phyloP scores from a whole-genome alignment of 2,113 vertebrate genomes.

The Solenodon paradoxus region DNA sequence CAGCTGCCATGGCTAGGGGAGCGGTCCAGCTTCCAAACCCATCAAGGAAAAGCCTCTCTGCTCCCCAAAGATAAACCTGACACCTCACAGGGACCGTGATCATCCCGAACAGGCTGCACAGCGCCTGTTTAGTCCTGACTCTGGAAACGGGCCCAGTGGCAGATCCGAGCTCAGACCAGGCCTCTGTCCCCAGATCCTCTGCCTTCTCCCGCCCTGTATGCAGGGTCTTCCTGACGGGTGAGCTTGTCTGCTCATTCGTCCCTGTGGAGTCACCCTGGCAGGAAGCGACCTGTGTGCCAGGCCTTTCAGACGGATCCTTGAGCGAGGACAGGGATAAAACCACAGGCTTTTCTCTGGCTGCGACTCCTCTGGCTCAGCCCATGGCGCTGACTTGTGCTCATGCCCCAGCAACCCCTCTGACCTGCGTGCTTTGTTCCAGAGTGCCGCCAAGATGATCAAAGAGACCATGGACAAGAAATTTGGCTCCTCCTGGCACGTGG shows the following conservation, averaged over 20 bases:
- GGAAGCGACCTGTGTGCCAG: too few species aligned
- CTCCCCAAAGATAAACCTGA: not conserved
- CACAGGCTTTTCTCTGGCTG: not conserved
- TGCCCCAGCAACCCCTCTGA: accelerated
- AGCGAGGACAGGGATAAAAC: not conserved
- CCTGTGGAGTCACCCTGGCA: not conserved
- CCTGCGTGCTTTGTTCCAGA: constrained; percentile 77
- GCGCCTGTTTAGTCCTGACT: accelerated
- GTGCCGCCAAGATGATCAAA: constrained; percentile 98
- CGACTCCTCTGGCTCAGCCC: not conserved
- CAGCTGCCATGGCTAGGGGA: accelerated
- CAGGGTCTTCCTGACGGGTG: accelerated
- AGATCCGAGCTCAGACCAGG: accelerated
- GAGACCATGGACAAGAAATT: constrained; percentile 99
- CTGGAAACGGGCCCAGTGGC: accelerated
- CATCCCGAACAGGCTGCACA: accelerated
- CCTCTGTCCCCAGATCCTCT: accelerated
- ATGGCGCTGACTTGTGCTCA: accelerated
- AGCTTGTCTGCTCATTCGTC: not conserved
- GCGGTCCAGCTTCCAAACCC: too few species aligned
- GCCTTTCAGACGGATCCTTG: too few species aligned
- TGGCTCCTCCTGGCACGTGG: constrained; percentile 98
- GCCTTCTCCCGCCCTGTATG: accelerated
- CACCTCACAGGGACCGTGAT: accelerated
- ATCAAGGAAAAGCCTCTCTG: not conserved